Conservation (phyloP, 2,113 vertebrate species). For the Dipodomys merriami region DNA sequence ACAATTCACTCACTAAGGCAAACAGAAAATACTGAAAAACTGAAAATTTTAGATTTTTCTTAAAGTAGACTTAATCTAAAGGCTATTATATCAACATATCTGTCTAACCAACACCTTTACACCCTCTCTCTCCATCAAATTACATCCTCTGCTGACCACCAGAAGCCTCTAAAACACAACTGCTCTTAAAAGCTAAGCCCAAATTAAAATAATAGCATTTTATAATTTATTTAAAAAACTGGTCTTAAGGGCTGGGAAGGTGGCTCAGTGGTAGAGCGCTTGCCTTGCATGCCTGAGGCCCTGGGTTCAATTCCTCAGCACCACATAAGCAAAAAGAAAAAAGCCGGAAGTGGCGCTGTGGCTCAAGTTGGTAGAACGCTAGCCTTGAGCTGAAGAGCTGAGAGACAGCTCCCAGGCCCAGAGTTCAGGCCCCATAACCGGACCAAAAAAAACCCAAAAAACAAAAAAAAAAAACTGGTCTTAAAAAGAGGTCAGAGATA, state of each 20-base stretch:
- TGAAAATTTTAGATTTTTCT: not conserved
- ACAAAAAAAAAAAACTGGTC: not conserved
- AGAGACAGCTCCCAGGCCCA: too few species aligned
- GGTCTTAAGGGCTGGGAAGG: too few species aligned
- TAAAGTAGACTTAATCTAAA: not conserved
- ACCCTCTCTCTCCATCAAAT: not conserved
- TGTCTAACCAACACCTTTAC: not conserved
- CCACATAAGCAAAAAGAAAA: too few species aligned
- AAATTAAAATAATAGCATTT: not conserved
- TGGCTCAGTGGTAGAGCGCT: too few species aligned
- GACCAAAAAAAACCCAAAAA: too few species aligned
- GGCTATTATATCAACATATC: not conserved
- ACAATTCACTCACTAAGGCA: not conserved
- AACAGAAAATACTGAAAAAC: not conserved
- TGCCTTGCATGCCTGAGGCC: too few species aligned
- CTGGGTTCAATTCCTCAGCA: too few species aligned
- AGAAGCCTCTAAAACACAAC: not conserved
- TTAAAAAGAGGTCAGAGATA: not conserved
- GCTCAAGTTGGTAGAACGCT: too few species aligned
- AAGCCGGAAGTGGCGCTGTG: too few species aligned
- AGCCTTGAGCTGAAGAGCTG: too few species aligned
- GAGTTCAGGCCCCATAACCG: too few species aligned
- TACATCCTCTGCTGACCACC: not conserved
- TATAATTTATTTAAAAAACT: not conserved
- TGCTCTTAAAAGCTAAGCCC: not conserved